Conservation (phyloP, 2,113 vertebrate genomes). For the Morphnarchus princeps region DNA sequence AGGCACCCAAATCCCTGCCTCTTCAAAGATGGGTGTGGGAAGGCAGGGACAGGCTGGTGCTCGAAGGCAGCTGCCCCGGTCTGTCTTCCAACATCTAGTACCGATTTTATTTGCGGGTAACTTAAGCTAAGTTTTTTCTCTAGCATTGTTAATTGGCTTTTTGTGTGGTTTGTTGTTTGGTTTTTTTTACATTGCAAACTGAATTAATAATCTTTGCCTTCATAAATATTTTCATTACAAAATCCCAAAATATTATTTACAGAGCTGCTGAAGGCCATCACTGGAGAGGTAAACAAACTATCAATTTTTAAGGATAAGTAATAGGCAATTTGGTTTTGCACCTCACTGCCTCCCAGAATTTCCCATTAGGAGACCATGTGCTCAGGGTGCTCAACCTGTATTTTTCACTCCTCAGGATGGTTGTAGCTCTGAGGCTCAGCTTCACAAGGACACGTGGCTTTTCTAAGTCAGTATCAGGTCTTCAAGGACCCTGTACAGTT, state of each 20-base stretch:
- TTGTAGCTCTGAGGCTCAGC: not conserved
- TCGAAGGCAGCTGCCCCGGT: not conserved
- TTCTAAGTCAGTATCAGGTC: not conserved
- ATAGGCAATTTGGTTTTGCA: not conserved
- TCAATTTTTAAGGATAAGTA: not conserved
- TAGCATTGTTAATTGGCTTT: not conserved
- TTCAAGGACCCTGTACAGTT: not conserved
- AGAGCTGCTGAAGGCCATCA: not conserved
- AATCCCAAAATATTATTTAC: not conserved
- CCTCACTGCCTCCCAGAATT: not conserved
- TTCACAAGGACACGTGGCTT: not conserved
- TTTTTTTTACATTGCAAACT: not conserved
- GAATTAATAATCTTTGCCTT: not conserved
- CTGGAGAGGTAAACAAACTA: not conserved
- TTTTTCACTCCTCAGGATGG: not conserved
- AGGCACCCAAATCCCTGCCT: not conserved
- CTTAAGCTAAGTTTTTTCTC: not conserved
- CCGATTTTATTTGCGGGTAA: not conserved
- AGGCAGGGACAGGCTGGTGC: not conserved
- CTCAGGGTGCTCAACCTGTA: not conserved
- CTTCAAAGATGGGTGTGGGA: not conserved
- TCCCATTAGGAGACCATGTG: not conserved
- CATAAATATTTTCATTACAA: not conserved
- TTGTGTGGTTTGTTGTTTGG: no score
- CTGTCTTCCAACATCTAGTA: not conserved